Evolutionary conservation across 2,888 invertebrate genomes (phyloP).

Genomic region (Drosophila paracracens): DNA sequence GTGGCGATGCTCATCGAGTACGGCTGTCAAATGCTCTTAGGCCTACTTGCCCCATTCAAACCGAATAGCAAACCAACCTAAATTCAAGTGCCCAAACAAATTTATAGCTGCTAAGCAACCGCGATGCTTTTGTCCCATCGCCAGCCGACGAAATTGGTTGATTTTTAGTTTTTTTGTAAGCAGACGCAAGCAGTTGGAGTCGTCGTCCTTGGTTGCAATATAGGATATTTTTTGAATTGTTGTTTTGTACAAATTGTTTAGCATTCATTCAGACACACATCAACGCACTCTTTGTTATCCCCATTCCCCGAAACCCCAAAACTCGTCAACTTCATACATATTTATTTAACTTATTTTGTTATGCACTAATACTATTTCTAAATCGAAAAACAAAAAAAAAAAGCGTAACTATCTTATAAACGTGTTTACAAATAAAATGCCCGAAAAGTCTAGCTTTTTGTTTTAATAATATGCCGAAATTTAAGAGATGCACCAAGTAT

Average conservation of each 20-base stretch:
- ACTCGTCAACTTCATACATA: slow-evolving; percentile 49
- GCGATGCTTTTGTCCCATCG: slow-evolving; percentile 27
- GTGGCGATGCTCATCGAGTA: slow-evolving; percentile 25
- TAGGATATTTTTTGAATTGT: slow-evolving; percentile 52
- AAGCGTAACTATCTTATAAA: slow-evolving; percentile 51
- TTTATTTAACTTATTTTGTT: slow-evolving; percentile 77
- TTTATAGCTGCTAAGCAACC: slow-evolving; percentile 44
- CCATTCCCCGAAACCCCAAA: slow-evolving; percentile 2
- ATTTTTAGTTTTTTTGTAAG: slow-evolving; percentile 11
- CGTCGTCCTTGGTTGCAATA: slow-evolving; percentile 19
- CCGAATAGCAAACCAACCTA: slow-evolving; percentile 9
- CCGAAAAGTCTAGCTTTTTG: slow-evolving; percentile 16
- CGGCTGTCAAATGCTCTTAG: slow-evolving; percentile 33
- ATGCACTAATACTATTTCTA: slow-evolving; percentile 51
- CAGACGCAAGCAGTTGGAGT: slow-evolving; percentile 2
- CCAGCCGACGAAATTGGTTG: slow-evolving; percentile 7
- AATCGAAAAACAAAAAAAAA: slow-evolving; percentile 14
- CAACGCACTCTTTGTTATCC: slow-evolving; percentile 35
- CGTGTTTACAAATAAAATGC: slow-evolving; percentile 65
- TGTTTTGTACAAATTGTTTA: slow-evolving; percentile 64
- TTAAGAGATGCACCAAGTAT: too few relatives aligned
- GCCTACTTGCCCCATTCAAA: slow-evolving; percentile 24
- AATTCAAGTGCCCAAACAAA: slow-evolving; percentile 67
- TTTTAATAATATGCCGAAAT: not conserved
- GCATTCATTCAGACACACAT: slow-evolving; percentile 25